Evolutionary conservation across 2,797 vertebrate species (phyloP).

Genomic region (Pangasius sanitwongsei): DNA sequence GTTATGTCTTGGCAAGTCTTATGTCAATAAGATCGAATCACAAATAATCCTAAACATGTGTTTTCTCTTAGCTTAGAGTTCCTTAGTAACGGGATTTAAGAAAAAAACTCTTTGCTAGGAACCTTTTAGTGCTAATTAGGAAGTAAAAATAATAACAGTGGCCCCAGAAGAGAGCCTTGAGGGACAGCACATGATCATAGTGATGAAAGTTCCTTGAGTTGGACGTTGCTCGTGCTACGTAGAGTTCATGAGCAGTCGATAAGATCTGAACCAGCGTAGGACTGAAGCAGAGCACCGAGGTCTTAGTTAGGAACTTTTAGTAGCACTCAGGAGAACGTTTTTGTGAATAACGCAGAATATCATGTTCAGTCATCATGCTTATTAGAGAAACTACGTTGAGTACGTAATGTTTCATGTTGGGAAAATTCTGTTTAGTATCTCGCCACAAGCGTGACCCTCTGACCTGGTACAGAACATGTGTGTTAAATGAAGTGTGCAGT

Average conservation of each 20-base stretch:
- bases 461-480: constrained; percentile 16
- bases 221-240: neutral
- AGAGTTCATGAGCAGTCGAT: neutral
- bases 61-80: neutral
- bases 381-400: neutral
- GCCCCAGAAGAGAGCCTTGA: constrained; percentile 10
- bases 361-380: neutral
- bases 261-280: neutral
- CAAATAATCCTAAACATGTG: neutral
- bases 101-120: neutral
- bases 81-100: neutral
- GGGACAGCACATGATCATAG: neutral
- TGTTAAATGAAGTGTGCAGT: neutral
- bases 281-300: neutral
- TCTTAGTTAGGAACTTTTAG: neutral
- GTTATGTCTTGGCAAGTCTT: neutral
- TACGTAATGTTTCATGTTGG: neutral
- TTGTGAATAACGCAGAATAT: neutral
- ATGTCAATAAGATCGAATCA: neutral
- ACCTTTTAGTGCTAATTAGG: neutral
- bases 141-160: neutral
- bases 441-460: neutral
- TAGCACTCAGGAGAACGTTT: neutral
- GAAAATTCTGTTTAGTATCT: constrained; percentile 1
- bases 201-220: neutral